Evolutionary conservation across 2,113 vertebrate genomes (phyloP).

Genomic region (Calyptommatus sinebrachiatus): DNA sequence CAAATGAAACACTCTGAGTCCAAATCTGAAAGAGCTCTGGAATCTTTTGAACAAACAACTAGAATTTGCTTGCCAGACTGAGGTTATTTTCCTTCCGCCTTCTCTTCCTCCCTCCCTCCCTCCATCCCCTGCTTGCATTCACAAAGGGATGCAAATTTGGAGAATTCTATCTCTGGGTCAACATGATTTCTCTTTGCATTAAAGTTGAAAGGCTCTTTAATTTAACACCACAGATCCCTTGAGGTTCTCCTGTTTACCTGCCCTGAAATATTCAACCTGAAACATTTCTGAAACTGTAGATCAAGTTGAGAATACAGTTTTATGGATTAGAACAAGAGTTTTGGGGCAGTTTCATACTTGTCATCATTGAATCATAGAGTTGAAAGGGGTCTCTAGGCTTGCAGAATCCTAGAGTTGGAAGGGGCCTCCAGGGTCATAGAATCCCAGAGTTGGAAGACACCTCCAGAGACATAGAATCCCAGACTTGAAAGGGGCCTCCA

Average conservation of each 20-base stretch:
- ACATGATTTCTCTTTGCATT: conserved; percentile 7
- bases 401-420: too few species aligned
- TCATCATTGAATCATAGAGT: too few species aligned
- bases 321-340: neutral
- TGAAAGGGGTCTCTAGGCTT: too few species aligned
- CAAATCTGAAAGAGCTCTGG: conserved; percentile 13
- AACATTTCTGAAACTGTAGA: neutral
- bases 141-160: neutral
- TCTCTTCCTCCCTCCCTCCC: neutral
- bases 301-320: neutral
- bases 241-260: neutral
- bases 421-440: too few species aligned
- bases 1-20: conserved; percentile 5
- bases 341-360: too few species aligned
- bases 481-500: too few species aligned
- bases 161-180: neutral
- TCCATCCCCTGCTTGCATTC: neutral
- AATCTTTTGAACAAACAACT: conserved; percentile 29
- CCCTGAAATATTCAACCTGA: neutral
- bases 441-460: too few species aligned
- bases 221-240: conserved; percentile 5
- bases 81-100: neutral
- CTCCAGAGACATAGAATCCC: too few species aligned
- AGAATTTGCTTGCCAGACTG: neutral
- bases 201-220: neutral